Conservation (phyloP, 2,888 invertebrate species). For the Callinectes sapidus region DNA sequence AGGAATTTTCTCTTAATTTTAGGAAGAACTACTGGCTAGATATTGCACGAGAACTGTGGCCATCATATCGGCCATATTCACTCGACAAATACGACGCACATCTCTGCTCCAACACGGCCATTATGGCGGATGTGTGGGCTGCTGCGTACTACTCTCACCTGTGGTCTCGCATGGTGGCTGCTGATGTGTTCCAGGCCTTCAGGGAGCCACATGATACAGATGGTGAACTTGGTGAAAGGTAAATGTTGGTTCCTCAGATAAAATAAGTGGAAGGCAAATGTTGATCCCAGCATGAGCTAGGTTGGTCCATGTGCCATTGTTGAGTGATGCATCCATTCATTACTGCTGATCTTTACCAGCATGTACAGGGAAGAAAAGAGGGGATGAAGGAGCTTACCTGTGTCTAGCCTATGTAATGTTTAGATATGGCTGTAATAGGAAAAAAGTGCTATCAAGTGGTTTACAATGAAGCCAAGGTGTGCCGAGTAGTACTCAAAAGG, state of each 20-base stretch:
- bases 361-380: too few species aligned
- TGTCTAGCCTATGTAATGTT: too few species aligned
- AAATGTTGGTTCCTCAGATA: background rate
- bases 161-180: slow-evolving; percentile 93
- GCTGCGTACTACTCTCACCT: slow-evolving; percentile 89
- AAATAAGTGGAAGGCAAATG: too few species aligned
- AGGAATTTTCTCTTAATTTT: slow-evolving; percentile 69
- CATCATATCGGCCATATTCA: slow-evolving; percentile 86
- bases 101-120: slow-evolving; percentile 88
- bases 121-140: slow-evolving; percentile 89
- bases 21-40: slow-evolving; percentile 89
- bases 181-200: slow-evolving; percentile 92
- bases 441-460: too few species aligned
- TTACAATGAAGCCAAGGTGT: too few species aligned
- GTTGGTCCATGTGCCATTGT: background rate
- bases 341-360: background rate
- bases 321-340: background rate
- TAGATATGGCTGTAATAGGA: too few species aligned
- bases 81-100: slow-evolving; percentile 88
- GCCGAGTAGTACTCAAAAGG: too few species aligned
- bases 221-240: slow-evolving; percentile 71
- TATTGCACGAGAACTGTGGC: slow-evolving; percentile 86
- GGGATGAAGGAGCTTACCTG: too few species aligned
- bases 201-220: slow-evolving; percentile 80
- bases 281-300: background rate